Evolutionary conservation across 2,113 vertebrate species (phyloP), one percentile per base, ranked within the genome.

Genomic region (Neodontobutis hainanensis): DNA sequence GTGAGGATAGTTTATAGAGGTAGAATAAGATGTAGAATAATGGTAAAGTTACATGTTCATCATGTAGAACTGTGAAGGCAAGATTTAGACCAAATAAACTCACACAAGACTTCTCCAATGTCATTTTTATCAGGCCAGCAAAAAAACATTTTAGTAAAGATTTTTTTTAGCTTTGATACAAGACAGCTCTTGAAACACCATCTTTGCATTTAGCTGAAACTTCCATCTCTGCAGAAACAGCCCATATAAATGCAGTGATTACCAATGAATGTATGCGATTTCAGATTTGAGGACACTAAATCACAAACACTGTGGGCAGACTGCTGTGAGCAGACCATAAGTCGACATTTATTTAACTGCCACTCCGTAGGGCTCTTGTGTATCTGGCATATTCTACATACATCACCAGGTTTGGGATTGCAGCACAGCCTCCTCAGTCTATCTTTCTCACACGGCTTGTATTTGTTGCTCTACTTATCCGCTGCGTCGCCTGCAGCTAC

Each of bases 381-480:
- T 36, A 38, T 36, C 32, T 9, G 38, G 45, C 48, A 5, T 42
- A 69, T 69, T 76, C 80, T 60, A 61, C 64, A 81, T 68, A 79
- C 72, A 82, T 82, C 72, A 70, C 43, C 1, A 61, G 61, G 67
- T 77, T 68, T 53, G 68, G 47, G 73, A 65, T 61, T 79, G 72
- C 70, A 63, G 74, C 45, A 48, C 66, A 49, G 55, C 66, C 60
- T 61, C 64, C 52, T 47, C 65, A 49, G 65, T 83, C 61, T 70
- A 65, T 78, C 77, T 67, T 55, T 51, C 70, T 68, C 70, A 56
- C 50, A 14, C 65, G 49, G 36, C n/a, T 53, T 57, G 49, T 70
- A 48, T 80, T 75, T 80, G 63, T 77, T 81, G 58, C 68, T 85
- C 77, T 71, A 83, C 77, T 88, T 83, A 86, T 87, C 74, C 65